phyloP scores from a whole-genome alignment of 2,113 vertebrate species.

The Apeltes quadracus region DNA sequence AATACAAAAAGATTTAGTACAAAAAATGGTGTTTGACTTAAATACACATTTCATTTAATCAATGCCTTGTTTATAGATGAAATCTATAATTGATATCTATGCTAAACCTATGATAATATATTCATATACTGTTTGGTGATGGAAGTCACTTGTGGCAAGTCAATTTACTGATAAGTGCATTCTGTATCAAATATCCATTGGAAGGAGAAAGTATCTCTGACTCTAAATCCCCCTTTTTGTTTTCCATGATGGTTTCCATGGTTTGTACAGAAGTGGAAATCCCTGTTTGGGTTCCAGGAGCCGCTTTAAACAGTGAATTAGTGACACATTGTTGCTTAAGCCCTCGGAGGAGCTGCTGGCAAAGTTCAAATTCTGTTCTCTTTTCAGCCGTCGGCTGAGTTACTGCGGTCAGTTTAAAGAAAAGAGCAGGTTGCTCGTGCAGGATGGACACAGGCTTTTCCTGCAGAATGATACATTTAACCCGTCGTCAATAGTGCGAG shows the following conservation, averaged over 20 bases:
- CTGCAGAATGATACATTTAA: constrained; percentile 46
- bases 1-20: not conserved
- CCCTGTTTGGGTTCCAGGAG: constrained; percentile 7
- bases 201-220: not conserved
- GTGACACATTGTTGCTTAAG: constrained; percentile 36
- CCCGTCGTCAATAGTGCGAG: constrained; percentile 47
- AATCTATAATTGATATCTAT: not conserved
- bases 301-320: constrained; percentile 20
- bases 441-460: constrained; percentile 27
- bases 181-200: constrained; percentile 8
- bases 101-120: not conserved
- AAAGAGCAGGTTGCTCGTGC: constrained; percentile 36
- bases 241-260: not conserved
- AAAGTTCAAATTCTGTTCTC: constrained; percentile 31
- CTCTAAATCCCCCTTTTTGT: not conserved
- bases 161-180: not conserved
- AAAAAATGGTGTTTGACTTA: not conserved
- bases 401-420: constrained; percentile 22
- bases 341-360: constrained; percentile 4
- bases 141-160: not conserved
- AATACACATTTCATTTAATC: not conserved
- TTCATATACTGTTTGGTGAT: not conserved
- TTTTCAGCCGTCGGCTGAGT: constrained; percentile 23
- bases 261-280: constrained; percentile 17
- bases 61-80: not conserved